These are phyloP conservation scores for Alethe diademata DNA, from an alignment of 2,113 vertebrate species.

Conservation along the genomic window DNA sequence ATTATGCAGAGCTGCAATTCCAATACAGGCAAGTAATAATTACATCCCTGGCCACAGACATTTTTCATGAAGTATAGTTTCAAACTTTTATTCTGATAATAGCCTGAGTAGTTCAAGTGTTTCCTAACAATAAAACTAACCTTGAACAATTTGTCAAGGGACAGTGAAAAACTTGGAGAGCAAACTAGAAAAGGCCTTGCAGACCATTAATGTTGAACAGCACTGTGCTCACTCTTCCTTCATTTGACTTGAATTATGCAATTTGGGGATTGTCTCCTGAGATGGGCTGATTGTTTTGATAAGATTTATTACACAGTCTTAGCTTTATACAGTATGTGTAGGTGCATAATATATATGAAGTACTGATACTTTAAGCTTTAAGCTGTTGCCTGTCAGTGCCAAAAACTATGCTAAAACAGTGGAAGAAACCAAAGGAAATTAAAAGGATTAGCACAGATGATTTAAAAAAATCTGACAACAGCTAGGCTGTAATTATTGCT, in stretches of 20 bases:
- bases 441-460: neutral
- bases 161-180: neutral
- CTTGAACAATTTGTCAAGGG: constrained; percentile 5
- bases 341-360: neutral
- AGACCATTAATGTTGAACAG: neutral
- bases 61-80: neutral
- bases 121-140: constrained; percentile 11
- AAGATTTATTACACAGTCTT: neutral
- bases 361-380: neutral
- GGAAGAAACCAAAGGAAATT: neutral
- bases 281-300: neutral
- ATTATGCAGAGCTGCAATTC: neutral
- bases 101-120: neutral
- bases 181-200: neutral
- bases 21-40: neutral
- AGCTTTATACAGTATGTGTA: neutral
- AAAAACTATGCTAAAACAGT: neutral
- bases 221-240: constrained; percentile 12
- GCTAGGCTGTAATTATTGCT: neutral
- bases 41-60: neutral
- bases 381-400: neutral
- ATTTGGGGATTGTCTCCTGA: neutral
- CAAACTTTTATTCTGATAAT: neutral
- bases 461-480: neutral
- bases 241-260: neutral